These are phyloP conservation scores for Fragum fragum DNA, from an alignment of 2,888 invertebrate species.

Conservation along the genomic window DNA sequence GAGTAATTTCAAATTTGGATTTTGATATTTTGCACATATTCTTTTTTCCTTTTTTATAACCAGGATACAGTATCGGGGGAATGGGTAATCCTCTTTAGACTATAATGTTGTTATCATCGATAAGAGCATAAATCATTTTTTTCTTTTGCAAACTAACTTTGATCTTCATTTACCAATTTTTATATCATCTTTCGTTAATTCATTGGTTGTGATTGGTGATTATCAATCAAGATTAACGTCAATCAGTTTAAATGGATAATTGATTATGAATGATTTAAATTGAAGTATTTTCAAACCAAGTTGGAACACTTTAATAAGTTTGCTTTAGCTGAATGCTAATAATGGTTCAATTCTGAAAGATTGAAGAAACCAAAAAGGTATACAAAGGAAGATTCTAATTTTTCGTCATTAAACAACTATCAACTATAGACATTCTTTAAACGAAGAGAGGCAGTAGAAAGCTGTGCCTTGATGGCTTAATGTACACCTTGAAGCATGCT, in stretches of 20 bases:
- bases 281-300: not conserved
- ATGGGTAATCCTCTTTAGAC: too few species aligned
- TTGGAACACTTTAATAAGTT: not conserved
- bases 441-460: conserved; percentile 24
- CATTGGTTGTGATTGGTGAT: not conserved
- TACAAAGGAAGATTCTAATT: not conserved
- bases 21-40: too few species aligned
- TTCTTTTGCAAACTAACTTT: too few species aligned
- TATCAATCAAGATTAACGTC: not conserved
- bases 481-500: conserved; percentile 16
- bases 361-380: not conserved
- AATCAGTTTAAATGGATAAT: not conserved
- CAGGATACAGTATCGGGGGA: too few species aligned
- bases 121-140: too few species aligned
- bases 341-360: not conserved
- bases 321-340: not conserved
- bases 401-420: not conserved
- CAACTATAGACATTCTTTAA: conserved; percentile 2
- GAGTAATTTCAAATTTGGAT: too few species aligned
- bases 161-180: not conserved
- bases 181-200: not conserved
- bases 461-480: conserved; percentile 13
- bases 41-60: too few species aligned
- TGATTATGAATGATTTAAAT: not conserved
- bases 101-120: too few species aligned